phyloP scores from a whole-genome alignment of 2,888 invertebrate genomes.

The Meghimatium bilineatum region DNA sequence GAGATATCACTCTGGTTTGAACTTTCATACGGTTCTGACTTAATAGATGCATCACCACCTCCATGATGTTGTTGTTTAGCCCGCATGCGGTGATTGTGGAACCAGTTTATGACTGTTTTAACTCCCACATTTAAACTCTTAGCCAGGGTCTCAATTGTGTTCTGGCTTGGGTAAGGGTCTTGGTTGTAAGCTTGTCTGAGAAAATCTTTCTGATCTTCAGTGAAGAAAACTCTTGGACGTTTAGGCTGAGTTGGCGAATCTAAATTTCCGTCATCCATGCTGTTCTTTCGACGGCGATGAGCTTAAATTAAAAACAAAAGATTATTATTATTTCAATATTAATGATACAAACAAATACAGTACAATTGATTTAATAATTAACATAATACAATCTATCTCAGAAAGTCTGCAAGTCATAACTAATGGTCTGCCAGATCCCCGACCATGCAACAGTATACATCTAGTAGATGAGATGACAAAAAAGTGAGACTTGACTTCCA shows the following conservation, averaged over 20 bases:
- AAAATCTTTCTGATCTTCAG: conserved; percentile 98
- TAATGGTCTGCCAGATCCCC: no score
- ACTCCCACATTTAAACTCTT: conserved; percentile 92
- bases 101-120: conserved; percentile 99
- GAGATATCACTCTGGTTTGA: conserved; percentile 71
- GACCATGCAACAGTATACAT: no score
- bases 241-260: conserved; percentile 72
- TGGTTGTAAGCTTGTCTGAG: conserved; percentile 93
- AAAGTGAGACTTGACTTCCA: no score
- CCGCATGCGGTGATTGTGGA: conserved; percentile 99
- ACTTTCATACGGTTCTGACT: conserved; percentile 69
- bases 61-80: conserved; percentile 82
- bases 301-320: conserved; percentile 57
- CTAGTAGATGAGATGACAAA: no score
- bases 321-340: not conserved
- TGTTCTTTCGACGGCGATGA: conserved; percentile 86
- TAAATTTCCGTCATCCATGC: conserved; percentile 72
- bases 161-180: conserved; percentile 97
- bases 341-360: no score
- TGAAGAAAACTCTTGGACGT: conserved; percentile 94
- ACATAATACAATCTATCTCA: no score
- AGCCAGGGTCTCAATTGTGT: conserved; percentile 96
- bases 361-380: no score
- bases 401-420: no score
- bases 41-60: conserved; percentile 51